Evolutionary conservation across 1,140 invertebrate genomes (phyloP).

Genomic region (Pristionchus pacificus): DNA sequence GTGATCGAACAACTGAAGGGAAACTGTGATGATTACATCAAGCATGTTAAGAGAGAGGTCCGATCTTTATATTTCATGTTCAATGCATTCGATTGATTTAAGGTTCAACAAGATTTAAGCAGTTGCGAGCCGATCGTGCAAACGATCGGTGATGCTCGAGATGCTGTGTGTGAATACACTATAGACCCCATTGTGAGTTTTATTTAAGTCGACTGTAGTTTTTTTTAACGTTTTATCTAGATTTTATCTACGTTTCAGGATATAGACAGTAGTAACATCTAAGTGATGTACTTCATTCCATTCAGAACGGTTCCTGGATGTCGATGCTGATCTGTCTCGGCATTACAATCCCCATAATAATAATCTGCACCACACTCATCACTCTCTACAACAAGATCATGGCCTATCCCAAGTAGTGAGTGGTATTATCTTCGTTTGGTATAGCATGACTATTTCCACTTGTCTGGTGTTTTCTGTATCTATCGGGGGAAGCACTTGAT

Average conservation of each 20-base stretch:
- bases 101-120: conserved; percentile 48
- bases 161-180: conserved; percentile 30
- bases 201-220: too few relatives aligned
- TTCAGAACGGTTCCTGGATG: conserved; percentile 39
- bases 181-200: conserved; percentile 30
- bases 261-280: too few relatives aligned
- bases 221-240: too few relatives aligned
- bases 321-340: conserved; percentile 32
- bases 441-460: neutral
- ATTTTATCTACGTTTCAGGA: too few relatives aligned
- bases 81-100: conserved; percentile 13
- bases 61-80: neutral
- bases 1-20: conserved; percentile 26
- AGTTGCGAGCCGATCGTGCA: conserved; percentile 44
- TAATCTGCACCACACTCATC: conserved; percentile 24
- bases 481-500: neutral
- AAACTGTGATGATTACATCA: conserved; percentile 33
- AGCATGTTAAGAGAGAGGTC: conserved; percentile 35
- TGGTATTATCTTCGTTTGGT: neutral
- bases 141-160: conserved; percentile 22
- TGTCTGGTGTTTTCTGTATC: neutral
- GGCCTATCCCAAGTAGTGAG: conserved; percentile 39
- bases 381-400: conserved; percentile 36
- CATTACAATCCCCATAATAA: conserved; percentile 22
- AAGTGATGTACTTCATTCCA: neutral